Evolutionary conservation across 2,888 invertebrate species (phyloP).

Genomic region (Acrobasis consociella): DNA sequence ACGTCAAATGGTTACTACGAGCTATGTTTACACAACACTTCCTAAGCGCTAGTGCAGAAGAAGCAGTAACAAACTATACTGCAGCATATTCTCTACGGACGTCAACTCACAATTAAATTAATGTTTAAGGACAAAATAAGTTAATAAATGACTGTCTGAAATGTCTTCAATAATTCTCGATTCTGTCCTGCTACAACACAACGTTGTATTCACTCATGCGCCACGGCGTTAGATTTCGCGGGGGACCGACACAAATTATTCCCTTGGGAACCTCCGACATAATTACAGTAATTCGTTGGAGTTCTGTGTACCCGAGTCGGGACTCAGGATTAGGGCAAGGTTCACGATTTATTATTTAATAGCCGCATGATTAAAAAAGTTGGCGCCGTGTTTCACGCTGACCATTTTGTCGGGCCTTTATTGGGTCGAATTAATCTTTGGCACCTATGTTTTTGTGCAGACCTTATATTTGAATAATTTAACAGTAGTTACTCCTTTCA

Average conservation of each 20-base stretch:
- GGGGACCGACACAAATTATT: conserved; percentile 63
- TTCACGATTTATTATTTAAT: conserved; percentile 34
- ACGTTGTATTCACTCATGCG: not conserved
- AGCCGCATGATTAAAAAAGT: conserved; percentile 28
- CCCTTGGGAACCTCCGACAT: conserved; percentile 54
- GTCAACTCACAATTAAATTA: too few relatives aligned
- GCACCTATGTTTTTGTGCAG: conserved; percentile 14
- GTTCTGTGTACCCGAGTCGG: conserved; percentile 46
- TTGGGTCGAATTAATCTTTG: conserved; percentile 19
- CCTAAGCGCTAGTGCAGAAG: too few relatives aligned
- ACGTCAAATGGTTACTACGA: too few relatives aligned
- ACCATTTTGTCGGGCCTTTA: conserved; percentile 17
- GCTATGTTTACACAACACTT: too few relatives aligned
- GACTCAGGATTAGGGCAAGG: conserved; percentile 32
- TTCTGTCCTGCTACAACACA: too few relatives aligned
- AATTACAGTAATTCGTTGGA: conserved; percentile 73
- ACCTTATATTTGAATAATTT: not conserved
- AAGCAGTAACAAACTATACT: too few relatives aligned
- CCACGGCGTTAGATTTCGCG: conserved; percentile 59
- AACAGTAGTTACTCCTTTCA: not conserved
- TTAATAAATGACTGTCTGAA: too few relatives aligned
- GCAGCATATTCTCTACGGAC: too few relatives aligned
- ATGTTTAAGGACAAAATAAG: too few relatives aligned
- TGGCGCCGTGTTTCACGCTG: conserved; percentile 18
- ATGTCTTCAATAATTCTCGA: too few relatives aligned